phyloP scores from a whole-genome alignment of 2,113 vertebrate species.

The Elaphurus davidianus region DNA sequence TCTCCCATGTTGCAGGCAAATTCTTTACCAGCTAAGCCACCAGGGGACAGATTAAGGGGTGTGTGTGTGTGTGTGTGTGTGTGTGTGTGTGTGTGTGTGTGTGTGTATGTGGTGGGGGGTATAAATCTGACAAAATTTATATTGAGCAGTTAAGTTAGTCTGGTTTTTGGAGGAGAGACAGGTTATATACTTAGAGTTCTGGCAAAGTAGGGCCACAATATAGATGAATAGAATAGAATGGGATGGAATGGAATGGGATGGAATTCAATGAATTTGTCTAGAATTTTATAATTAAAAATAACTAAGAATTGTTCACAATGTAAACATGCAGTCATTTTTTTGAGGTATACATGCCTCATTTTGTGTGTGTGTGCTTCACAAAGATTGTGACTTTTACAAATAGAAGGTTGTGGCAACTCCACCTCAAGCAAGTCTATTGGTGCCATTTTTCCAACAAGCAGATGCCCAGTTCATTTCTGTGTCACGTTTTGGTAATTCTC shows the following conservation, averaged over 20 bases:
- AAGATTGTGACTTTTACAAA: not conserved
- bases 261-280: not conserved
- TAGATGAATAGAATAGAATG: not conserved
- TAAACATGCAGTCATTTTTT: not conserved
- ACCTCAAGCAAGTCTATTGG: not conserved
- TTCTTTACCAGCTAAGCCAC: not conserved
- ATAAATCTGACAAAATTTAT: not conserved
- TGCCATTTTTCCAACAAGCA: not conserved
- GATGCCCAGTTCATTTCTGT: not conserved
- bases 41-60: not conserved
- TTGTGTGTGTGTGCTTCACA: not conserved
- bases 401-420: not conserved
- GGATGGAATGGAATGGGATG: not conserved
- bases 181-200: not conserved
- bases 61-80: too few relatives aligned
- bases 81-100: too few relatives aligned
- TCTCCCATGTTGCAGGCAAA: not conserved
- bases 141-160: not conserved
- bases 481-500: not conserved
- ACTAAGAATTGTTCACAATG: not conserved
- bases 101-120: not conserved
- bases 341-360: not conserved
- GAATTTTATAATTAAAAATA: not conserved
- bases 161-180: not conserved
- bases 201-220: not conserved